Evolutionary conservation across 2,113 vertebrate species (phyloP), one percentile per base, ranked within the genome.

Genomic region (Cryptotis parvus): DNA sequence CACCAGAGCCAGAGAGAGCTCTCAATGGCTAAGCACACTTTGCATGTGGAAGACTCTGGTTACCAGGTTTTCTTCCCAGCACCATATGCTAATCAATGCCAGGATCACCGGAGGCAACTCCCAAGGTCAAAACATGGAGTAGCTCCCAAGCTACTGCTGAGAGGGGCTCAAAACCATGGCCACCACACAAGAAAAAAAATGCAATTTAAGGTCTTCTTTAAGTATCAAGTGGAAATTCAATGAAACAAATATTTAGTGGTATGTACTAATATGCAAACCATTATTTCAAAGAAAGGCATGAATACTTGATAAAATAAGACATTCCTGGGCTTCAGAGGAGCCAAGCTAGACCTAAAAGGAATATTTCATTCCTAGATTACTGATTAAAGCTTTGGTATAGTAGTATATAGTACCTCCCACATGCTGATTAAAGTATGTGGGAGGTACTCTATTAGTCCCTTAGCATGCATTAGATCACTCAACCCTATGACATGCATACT

Each of bases 151-250:
- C 45, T 49, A 49, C 45, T 49, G 5, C 45, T 49, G 45, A 49
- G 45, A 12, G 45, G 2, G 45, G 45, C 45, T 49, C 45, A 49
- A 49, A 49, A 49, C n/a, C n/a, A 49, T 14, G 45, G 14, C 45
- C 9, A 49, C 45, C 45, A 49, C 45, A 49, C 45, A 49, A 6
- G 45, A 49, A 2, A 49, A 49, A 89, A 24, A 85, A 69, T 16
- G 55, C 22, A 55, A 74, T 66, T 1, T 79, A 79, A 92, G 24
- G 26, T 89, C 26, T 89, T 66, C 29, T 84, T 55, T 78, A 49
- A 76, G 69, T 39, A n/a, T 43, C 26, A 75, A 78, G 58, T 83
- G 20, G 88, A 90, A 87, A 78, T 92, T 26, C 27, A 79, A 85
- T 58, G 76, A 86, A 82, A 78, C 77, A 90, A 79, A 81, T 27